Evolutionary conservation across 2,888 invertebrate species (phyloP).

Genomic region (Campopleginae sp.): DNA sequence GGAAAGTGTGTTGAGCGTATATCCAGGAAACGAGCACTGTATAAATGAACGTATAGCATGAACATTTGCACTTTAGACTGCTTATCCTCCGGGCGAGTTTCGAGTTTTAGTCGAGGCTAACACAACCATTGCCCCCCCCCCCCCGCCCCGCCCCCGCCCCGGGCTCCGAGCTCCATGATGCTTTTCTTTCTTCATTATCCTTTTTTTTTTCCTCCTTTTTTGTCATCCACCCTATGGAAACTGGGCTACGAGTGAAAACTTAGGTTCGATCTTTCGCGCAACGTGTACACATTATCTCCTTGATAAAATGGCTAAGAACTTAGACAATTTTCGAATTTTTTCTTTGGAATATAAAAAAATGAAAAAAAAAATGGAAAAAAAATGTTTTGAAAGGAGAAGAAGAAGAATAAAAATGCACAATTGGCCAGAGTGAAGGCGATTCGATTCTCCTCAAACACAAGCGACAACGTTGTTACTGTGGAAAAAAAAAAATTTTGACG

Average conservation of each 20-base stretch:
- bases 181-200: slow-evolving; percentile 5
- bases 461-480: background rate
- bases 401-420: background rate
- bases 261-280: slow-evolving; percentile 27
- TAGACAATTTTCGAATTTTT: background rate
- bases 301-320: background rate
- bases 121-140: slow-evolving; percentile 26
- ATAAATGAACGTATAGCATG: slow-evolving; percentile 36
- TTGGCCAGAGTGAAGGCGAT: background rate
- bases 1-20: slow-evolving; percentile 25
- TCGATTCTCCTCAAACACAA: background rate
- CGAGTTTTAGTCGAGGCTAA: slow-evolving; percentile 36
- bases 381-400: background rate
- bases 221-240: slow-evolving; percentile 10
- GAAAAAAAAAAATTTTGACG: background rate
- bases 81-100: slow-evolving; percentile 16
- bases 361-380: too few relatives aligned
- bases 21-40: slow-evolving; percentile 27
- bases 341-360: background rate
- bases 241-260: slow-evolving; percentile 52
- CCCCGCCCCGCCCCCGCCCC: too few relatives aligned
- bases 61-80: slow-evolving; percentile 45
- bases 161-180: slow-evolving; percentile 8
- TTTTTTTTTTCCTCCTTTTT: slow-evolving; percentile 6
- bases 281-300: background rate